Evolutionary conservation across 2,888 invertebrate species (phyloP).

Genomic region (Scaptomyza cyrtandrae): DNA sequence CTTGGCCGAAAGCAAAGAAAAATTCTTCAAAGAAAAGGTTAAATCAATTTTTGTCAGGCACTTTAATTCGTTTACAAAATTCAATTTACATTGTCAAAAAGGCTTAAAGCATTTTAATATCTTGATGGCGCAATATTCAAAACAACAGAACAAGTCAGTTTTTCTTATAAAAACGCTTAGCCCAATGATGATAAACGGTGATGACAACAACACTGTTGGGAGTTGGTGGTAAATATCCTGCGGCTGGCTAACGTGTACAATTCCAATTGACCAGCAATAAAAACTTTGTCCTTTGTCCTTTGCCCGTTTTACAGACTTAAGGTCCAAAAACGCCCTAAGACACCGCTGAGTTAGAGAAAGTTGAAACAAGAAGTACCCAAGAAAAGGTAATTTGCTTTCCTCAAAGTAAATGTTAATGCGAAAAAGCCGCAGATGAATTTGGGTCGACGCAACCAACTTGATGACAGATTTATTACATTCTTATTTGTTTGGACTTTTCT

Average conservation of each 20-base stretch:
- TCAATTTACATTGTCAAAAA: constrained; percentile 32
- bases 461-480: constrained; percentile 75
- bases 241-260: constrained; percentile 35
- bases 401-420: neutral
- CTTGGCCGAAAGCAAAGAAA: neutral
- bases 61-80: constrained; percentile 20
- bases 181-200: constrained; percentile 29
- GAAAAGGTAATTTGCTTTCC: neutral
- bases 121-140: neutral
- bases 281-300: constrained; percentile 74
- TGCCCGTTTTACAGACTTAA: constrained; percentile 16
- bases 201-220: constrained; percentile 39
- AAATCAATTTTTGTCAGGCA: constrained; percentile 28
- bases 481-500: constrained; percentile 51
- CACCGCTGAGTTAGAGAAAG: neutral
- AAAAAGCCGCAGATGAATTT: constrained; percentile 43
- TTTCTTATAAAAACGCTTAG: constrained; percentile 45
- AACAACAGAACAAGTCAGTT: constrained; percentile 51
- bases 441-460: constrained; percentile 41
- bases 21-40: constrained; percentile 23
- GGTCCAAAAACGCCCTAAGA: constrained; percentile 1
- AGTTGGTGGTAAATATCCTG: constrained; percentile 39
- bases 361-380: neutral
- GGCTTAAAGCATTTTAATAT: neutral
- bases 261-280: constrained; percentile 77